Evolutionary conservation across 2,888 invertebrate species (phyloP).

Genomic region (Branchipolynoe longqiensis): DNA sequence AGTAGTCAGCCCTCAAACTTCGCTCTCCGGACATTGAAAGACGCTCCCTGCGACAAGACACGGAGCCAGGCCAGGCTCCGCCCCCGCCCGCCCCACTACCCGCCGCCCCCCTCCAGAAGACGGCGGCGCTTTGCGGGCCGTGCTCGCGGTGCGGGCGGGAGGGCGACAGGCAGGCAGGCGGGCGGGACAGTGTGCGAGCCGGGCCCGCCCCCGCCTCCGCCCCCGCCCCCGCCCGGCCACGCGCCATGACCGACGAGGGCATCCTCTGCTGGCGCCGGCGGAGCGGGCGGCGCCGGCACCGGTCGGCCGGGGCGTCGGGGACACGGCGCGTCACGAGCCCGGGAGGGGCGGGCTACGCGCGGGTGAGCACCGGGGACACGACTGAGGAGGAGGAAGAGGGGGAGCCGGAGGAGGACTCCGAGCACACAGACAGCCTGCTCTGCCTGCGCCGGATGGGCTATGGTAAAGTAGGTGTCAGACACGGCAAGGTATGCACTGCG

Average conservation of each 20-base stretch:
- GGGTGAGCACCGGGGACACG: constrained; percentile 13
- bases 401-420: constrained; percentile 20
- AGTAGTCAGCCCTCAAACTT: too few species aligned
- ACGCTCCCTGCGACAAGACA: too few species aligned
- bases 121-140: too few species aligned
- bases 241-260: constrained; percentile 27
- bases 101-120: too few species aligned
- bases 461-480: constrained; percentile 36
- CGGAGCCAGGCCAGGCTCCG: too few species aligned
- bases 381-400: constrained; percentile 29
- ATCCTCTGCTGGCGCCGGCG: constrained; percentile 38
- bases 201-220: not conserved
- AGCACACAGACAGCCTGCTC: constrained; percentile 9
- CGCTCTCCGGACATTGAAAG: too few species aligned
- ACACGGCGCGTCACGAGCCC: not conserved
- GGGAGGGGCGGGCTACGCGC: not conserved
- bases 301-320: not conserved
- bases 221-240: not conserved
- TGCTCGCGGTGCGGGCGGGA: too few species aligned
- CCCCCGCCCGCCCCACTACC: too few species aligned
- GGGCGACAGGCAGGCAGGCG: not conserved
- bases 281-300: constrained; percentile 7
- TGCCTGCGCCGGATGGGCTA: constrained; percentile 41
- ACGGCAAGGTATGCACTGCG: constrained; percentile 23
- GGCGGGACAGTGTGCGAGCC: not conserved